These are phyloP conservation scores for Pteria penguin DNA, from an alignment of 2,888 invertebrate genomes.

Conservation along the genomic window DNA sequence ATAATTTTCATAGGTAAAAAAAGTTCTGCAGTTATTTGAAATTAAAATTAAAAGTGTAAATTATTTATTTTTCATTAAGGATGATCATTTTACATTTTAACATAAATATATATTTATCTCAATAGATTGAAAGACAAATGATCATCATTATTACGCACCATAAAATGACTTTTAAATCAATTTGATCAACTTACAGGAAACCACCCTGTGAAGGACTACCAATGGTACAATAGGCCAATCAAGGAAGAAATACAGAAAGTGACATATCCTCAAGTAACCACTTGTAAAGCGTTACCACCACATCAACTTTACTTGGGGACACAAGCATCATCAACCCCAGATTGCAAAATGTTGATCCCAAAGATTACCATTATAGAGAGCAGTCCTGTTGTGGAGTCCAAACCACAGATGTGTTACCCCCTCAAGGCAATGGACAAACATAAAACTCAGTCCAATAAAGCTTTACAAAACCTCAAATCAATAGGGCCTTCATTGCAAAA, in stretches of 20 bases:
- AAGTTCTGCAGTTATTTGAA: too few relatives aligned
- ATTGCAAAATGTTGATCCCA: conserved; percentile 39
- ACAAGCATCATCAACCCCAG: conserved; percentile 6
- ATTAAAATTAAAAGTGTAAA: too few relatives aligned
- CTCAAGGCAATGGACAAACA: conserved; percentile 21
- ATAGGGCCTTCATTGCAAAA: conserved; percentile 32
- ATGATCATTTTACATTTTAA: too few relatives aligned
- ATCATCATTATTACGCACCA: too few relatives aligned
- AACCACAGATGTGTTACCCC: conserved; percentile 28
- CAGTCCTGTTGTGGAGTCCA: conserved; percentile 36
- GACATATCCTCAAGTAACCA: conserved; percentile 2
- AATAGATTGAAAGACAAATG: too few relatives aligned
- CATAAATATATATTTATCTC: too few relatives aligned
- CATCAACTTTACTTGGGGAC: conserved; percentile 28
- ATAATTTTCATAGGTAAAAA: too few relatives aligned
- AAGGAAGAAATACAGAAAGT: conserved; percentile 29
- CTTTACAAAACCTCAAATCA: conserved; percentile 27
- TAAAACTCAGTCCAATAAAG: conserved; percentile 17
- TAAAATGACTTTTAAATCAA: too few relatives aligned
- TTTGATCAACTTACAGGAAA: not conserved
- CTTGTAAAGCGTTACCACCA: conserved; percentile 33
- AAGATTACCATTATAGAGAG: conserved; percentile 43
- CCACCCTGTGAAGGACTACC: not conserved
- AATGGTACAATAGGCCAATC: conserved; percentile 8
- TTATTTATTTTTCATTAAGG: too few relatives aligned